Base-by-base conservation (phyloP, 1,140 invertebrate genomes). In the Nasonia giraulti region DNA sequence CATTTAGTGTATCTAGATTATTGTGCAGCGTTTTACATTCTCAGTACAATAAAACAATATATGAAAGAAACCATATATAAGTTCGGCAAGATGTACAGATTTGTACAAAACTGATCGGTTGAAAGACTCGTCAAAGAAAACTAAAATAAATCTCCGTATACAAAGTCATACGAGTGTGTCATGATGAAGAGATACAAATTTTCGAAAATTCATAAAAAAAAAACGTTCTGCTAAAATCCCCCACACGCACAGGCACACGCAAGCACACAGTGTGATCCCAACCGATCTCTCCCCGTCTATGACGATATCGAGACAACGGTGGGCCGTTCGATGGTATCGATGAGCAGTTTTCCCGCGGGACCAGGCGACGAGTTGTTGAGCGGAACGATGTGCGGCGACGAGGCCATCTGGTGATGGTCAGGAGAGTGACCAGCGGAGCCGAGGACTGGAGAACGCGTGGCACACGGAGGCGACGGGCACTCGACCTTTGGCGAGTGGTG, bases 401-500 rank as follows among this genome's bases (percentile, higher is more conserved):
- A 86, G 2, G 88, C 71, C 2, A 92, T 83, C 23, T 92, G 91
- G 69, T 92, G 91, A 84, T 92, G 90, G 73, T 92, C 91, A 0
- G 92, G 92, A 0, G 92, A 92, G 27, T 91, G 90, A 71, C 88
- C 86, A 0, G 88, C 88, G 0, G 91, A 90, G 6, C 90, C 85
- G 27, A 92, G 84, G 14, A 88, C 89, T 4, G 92, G 91, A 0
- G 92, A 93, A 27, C 90, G 89, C 0, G 88, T 89, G 4, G 88
- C 78, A 50, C 87, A 87, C 1, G 91, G 88, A 31, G 92, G 91
- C 1, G 91, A 92, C 0, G 91, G 88, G 47, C 92, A 92, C 71
- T 93, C 91, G 10, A 92, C 86, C 74, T 93, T 93, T 0, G 91
- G 91, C 7, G 92, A 92, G 75, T 92, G 91, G 27, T 87, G 85